These are phyloP conservation scores for Alligator mississippiensis DNA, from an alignment of 2,113 vertebrate species.

Conservation along the genomic window DNA sequence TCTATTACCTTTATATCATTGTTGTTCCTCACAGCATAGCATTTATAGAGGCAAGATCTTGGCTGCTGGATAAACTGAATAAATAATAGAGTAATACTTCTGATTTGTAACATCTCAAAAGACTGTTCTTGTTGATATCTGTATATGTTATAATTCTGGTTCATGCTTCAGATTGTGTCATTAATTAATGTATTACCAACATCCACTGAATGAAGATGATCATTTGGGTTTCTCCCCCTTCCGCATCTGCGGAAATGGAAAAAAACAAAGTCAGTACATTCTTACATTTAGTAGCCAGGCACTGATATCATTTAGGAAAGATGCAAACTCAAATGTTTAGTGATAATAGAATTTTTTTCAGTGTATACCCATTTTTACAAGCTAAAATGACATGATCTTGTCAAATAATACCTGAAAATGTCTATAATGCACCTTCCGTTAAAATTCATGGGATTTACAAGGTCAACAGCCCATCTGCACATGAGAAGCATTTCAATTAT, in stretches of 20 bases:
- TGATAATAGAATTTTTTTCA: not conserved
- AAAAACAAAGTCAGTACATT: not conserved
- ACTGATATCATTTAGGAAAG: not conserved
- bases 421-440: not conserved
- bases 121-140: not conserved
- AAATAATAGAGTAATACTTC: not conserved
- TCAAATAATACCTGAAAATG: not conserved
- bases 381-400: not conserved
- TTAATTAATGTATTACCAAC: not conserved
- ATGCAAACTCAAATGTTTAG: not conserved
- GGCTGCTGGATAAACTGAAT: not conserved
- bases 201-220: not conserved
- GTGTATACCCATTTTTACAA: not conserved
- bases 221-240: not conserved
- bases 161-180: not conserved
- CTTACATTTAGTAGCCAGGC: not conserved
- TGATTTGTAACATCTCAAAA: not conserved
- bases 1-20: not conserved
- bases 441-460: constrained; percentile 4
- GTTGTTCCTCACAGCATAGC: not conserved
- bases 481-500: not conserved
- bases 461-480: constrained; percentile 1
- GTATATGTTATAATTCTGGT: not conserved
- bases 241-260: not conserved
- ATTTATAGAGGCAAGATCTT: not conserved